phyloP scores from a whole-genome alignment of 2,797 vertebrate species.

The Danio albolineatus region DNA sequence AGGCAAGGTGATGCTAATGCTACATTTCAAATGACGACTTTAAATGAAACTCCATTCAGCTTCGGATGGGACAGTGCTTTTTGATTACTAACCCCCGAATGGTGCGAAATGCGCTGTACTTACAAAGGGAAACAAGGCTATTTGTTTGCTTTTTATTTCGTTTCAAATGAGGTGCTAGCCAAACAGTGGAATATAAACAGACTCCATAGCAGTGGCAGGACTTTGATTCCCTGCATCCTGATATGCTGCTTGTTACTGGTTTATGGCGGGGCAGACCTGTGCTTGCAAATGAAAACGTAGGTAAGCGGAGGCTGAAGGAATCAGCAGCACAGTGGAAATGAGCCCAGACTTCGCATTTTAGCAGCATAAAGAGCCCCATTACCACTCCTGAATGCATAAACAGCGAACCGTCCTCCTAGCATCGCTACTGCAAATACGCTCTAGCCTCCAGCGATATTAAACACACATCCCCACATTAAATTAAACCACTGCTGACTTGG shows the following conservation, averaged over 20 bases:
- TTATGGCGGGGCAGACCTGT: slow-evolving; percentile 47
- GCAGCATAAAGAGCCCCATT: slow-evolving; percentile 56
- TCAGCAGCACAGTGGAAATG: slow-evolving; percentile 32
- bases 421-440: slow-evolving; percentile 38
- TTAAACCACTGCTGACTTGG: slow-evolving; percentile 25
- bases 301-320: slow-evolving; percentile 22
- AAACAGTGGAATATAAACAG: slow-evolving; percentile 47
- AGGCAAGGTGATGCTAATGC: slow-evolving; percentile 35
- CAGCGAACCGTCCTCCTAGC: slow-evolving; percentile 39
- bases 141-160: slow-evolving; percentile 50
- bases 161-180: slow-evolving; percentile 47
- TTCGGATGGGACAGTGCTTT: slow-evolving; percentile 25
- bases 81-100: slow-evolving; percentile 29
- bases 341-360: slow-evolving; percentile 27
- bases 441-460: slow-evolving; percentile 39
- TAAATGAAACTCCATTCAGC: slow-evolving; percentile 38
- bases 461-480: slow-evolving; percentile 29
- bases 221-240: slow-evolving; percentile 49
- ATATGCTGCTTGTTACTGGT: slow-evolving; percentile 36
- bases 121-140: slow-evolving; percentile 33
- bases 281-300: slow-evolving; percentile 54
- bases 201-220: slow-evolving; percentile 24
- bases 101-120: slow-evolving; percentile 27
- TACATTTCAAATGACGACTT: slow-evolving; percentile 3
- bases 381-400: slow-evolving; percentile 47